Conservation (phyloP, 1,140 invertebrate species). For the Magallana angulata region DNA sequence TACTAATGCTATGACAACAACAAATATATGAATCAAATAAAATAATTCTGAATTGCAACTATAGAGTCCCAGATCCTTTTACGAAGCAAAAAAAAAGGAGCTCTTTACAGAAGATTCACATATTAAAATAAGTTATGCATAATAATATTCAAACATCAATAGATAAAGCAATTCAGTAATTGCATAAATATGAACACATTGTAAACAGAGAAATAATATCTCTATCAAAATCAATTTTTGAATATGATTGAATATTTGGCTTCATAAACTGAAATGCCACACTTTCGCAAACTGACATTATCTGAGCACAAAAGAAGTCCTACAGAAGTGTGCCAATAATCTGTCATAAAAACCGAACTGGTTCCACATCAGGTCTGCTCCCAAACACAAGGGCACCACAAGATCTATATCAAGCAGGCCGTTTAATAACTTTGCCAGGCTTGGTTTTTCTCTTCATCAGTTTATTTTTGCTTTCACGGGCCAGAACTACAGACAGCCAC, state of each 20-base stretch:
- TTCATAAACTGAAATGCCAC: no score
- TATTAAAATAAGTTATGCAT: not conserved
- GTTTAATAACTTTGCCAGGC: constrained; percentile 66
- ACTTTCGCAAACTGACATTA: not conserved
- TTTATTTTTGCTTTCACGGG: constrained; percentile 68
- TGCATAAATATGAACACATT: constrained; percentile 36
- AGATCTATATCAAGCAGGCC: constrained; percentile 4
- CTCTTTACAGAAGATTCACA: not conserved
- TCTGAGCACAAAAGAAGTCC: not conserved
- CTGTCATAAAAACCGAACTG: not conserved
- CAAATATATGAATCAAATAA: not conserved
- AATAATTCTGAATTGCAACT: not conserved
- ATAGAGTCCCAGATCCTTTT: constrained; percentile 9
- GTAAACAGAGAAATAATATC: not conserved
- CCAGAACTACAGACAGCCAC: constrained; percentile 72
- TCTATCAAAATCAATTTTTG: constrained; percentile 4
- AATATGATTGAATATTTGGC: not conserved
- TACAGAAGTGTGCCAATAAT: not conserved
- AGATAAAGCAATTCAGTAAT: constrained; percentile 11
- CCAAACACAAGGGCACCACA: not conserved
- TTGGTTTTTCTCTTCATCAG: constrained; percentile 69
- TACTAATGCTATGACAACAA: not conserved
- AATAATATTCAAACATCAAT: constrained; percentile 7
- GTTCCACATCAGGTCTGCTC: not conserved
- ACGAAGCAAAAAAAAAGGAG: not conserved